Evolutionary conservation across 1,140 invertebrate genomes (phyloP), one percentile per base, ranked within the genome.

Genomic region (Megathymus violae): DNA sequence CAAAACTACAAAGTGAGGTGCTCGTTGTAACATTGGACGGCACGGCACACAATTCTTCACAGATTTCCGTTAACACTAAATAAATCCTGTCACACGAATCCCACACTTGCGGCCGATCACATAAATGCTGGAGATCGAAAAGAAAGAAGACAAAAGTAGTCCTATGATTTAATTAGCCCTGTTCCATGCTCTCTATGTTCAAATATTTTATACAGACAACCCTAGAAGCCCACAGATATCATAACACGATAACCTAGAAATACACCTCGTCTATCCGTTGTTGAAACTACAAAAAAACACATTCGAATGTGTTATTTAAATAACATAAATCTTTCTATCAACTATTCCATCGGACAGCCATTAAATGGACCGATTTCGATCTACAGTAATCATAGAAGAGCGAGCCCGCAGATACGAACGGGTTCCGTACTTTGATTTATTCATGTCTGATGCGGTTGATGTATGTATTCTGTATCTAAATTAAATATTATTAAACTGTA

Each of bases 261-360:
- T 69, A 51, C 25, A 46, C 46, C 71, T 64, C 50, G 64, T 38
- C 48, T 54, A 63, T 67, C 50, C 54, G 54, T 62, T 70, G 60
- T 65, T 65, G 58, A 58, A 59, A 64, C 61, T 64, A 71, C n/a
- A 76, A 76, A 77, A 71, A 78, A 74, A 36, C 61, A 67, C 68
- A 71, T 70, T 48, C 60, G 46, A 75, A 75, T 73, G 68, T 73
- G 70, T 76, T 75, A 78, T 82, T 82, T 78, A 80, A 81, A 82
- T 76, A 83, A 78, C 78, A 81, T 80, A 76, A 78, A 88, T 88
- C 83, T 81, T 67, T 72, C 64, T 82, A 85, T 88, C 83, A 71
- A 61, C 60, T 71, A 73, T 74, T 69, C 70, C 73, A 87, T 88
- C 85, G 65, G 71, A 75, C 75, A 69, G 72, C 62, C 67, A 71